Base-by-base conservation (phyloP, 2,888 invertebrate genomes). In the Cephus nigrinus region DNA sequence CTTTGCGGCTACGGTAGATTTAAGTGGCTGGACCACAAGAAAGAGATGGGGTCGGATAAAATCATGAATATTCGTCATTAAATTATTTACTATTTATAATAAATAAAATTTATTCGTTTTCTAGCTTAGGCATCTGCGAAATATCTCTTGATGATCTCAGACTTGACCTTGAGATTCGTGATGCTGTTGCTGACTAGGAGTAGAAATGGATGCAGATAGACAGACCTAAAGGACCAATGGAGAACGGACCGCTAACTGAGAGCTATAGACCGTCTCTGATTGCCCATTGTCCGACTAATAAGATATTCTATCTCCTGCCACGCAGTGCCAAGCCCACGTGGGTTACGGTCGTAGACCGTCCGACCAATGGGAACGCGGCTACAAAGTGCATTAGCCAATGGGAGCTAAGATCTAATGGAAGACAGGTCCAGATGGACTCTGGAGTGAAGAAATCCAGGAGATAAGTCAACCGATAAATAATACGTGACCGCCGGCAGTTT, bases 241-340 rank as follows among this genome's bases (percentile, higher is more conserved):
- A 83, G 84, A 82, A 81, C 83, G 85, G 83, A 83, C 85, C 86
- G 84, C 85, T 84, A 88, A 86, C 87, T 83, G 87, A 88, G 86
- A 86, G 84, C 86, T 87, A 87, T 88, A 87, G 85, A 86, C 86
- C 87, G 86, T 87, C 86, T 88, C 89, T 90, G 90, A 90, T 90
- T 90, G 90, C 88, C 89, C 88, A 90, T 90, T 90, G 90, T 90
- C 89, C 90, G 86, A 86, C 87, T 90, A 90, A 90, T 90, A 90
- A 90, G 90, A 89, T 89, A 90, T 90, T 90, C 89, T 89, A 87
- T 88, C 75, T 86, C 78, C 78, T 76, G 77, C 73, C 36, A 74
- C 71, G 75, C 78, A 71, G 68, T 68, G 31, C 76, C 72, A 73
- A 73, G 71, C 71, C 71, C 71, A 71, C 71, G 71, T 33, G 71